phyloP scores from a whole-genome alignment of 2,888 invertebrate species.

The Drosophila phalerata region DNA sequence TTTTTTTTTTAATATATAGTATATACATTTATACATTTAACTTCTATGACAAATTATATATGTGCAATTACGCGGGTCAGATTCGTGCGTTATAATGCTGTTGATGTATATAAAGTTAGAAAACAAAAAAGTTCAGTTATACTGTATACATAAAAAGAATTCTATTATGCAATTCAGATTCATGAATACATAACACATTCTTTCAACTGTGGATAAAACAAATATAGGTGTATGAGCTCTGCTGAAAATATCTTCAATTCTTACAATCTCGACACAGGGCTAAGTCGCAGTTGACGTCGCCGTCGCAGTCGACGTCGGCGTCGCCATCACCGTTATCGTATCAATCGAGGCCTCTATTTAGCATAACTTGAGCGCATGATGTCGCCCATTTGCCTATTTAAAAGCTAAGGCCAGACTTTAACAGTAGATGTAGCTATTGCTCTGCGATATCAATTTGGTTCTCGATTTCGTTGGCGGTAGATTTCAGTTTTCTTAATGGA shows the following conservation, averaged over 20 bases:
- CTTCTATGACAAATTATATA: no score
- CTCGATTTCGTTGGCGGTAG: constrained; percentile 18
- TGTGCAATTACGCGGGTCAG: no score
- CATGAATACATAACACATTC: neutral
- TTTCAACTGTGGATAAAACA: no score
- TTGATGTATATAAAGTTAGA: no score
- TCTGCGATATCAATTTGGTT: constrained; percentile 28
- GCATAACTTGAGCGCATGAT: constrained; percentile 41
- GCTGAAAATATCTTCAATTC: neutral
- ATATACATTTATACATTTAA: no score
- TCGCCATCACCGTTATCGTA: neutral
- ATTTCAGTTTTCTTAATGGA: constrained; percentile 18
- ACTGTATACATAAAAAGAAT: no score
- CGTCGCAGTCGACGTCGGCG: neutral
- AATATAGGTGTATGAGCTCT: neutral
- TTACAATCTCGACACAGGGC: neutral
- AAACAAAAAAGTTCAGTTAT: no score
- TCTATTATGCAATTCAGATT: neutral
- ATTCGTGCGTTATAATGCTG: no score
- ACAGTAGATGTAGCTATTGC: constrained; percentile 11
- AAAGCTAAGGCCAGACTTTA: constrained; percentile 22
- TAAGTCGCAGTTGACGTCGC: neutral
- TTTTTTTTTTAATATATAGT: neutral
- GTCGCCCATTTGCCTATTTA: constrained; percentile 19
- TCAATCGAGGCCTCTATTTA: constrained; percentile 35